Conservation (phyloP, 2,113 vertebrate genomes). For the Macrotus californicus region DNA sequence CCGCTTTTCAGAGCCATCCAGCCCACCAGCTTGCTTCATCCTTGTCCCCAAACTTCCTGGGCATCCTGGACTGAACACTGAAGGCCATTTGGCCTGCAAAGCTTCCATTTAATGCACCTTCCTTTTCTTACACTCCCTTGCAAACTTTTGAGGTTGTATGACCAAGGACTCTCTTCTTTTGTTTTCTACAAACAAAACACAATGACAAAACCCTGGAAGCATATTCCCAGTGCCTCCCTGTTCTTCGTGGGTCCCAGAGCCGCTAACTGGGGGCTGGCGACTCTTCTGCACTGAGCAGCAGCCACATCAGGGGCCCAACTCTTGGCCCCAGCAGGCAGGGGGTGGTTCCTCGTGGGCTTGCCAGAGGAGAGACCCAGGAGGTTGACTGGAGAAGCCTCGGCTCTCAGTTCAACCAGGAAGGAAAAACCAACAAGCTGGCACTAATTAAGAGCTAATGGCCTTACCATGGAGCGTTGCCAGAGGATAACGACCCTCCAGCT, state of each 20-base stretch:
- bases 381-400: not conserved
- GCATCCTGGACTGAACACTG: not conserved
- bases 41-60: not conserved
- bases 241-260: not conserved
- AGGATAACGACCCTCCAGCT: slow-evolving; percentile 54
- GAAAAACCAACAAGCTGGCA: slow-evolving; percentile 58
- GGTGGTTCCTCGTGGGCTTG: not conserved
- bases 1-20: not conserved
- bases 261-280: not conserved
- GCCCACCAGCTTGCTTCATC: not conserved
- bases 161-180: not conserved
- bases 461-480: slow-evolving; percentile 43
- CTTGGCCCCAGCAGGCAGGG: not conserved
- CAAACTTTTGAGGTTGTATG: not conserved
- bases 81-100: not conserved
- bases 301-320: not conserved
- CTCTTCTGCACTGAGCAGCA: not conserved
- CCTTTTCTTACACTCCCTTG: slow-evolving; percentile 3
- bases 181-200: not conserved
- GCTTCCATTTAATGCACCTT: not conserved
- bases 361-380: not conserved
- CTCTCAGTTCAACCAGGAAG: slow-evolving; percentile 28
- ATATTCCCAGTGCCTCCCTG: not conserved
- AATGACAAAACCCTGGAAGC: not conserved
- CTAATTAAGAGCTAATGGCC: slow-evolving; percentile 66